phyloP scores from a whole-genome alignment of 2,113 vertebrate species.

The Hydrolagus affinis region DNA sequence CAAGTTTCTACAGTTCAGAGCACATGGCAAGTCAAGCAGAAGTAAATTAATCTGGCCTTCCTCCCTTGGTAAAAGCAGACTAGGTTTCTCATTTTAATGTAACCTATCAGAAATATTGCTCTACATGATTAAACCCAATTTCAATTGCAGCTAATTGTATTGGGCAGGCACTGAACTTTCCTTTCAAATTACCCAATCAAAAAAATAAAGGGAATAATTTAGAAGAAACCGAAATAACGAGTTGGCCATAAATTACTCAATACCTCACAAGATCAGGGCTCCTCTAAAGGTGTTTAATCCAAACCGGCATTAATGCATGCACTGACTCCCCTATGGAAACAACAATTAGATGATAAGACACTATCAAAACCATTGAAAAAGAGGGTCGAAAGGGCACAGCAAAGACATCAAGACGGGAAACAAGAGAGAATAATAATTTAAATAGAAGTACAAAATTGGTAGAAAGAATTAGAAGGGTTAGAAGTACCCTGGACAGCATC shows the following conservation, averaged over 20 bases:
- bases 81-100: conserved; percentile 12
- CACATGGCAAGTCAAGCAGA: conserved; percentile 31
- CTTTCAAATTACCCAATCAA: background rate
- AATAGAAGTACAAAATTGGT: too few relatives aligned
- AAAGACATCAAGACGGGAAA: background rate
- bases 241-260: background rate
- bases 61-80: conserved; percentile 11
- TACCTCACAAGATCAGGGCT: background rate
- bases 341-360: background rate
- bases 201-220: conserved; percentile 6
- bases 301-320: background rate
- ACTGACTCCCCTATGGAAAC: too few relatives aligned
- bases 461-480: conserved; percentile 28
- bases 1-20: conserved; percentile 15
- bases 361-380: background rate
- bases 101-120: background rate
- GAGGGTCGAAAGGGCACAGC: background rate
- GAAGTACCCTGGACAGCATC: too few relatives aligned
- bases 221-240: background rate
- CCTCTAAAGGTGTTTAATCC: background rate
- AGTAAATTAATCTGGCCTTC: conserved; percentile 34
- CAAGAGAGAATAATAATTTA: background rate
- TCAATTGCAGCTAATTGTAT: conserved; percentile 15
- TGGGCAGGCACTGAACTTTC: background rate
- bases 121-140: conserved; percentile 30